A percentile compares a stretch with the other conserved stretches of the same genome.
Conservation (phyloP, 2,113 vertebrate species). For the Etheostoma cragini region DNA sequence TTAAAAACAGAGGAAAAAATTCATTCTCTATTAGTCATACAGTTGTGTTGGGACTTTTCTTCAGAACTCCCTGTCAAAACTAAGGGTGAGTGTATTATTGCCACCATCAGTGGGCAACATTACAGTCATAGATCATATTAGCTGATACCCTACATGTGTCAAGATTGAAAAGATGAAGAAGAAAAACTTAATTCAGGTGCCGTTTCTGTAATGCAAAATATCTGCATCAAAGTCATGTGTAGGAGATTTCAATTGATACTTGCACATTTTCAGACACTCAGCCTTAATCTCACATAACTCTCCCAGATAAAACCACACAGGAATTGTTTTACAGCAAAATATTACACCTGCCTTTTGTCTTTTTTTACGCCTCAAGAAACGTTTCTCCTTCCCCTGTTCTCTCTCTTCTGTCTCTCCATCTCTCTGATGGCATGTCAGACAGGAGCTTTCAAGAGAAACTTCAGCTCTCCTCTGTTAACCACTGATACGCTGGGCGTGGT, state of each 20-base stretch:
- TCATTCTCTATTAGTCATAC: constrained; percentile 5
- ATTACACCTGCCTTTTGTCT: constrained; percentile 9
- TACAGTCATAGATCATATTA: constrained; percentile 20
- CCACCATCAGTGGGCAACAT: constrained; percentile 14
- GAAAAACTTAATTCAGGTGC: background rate
- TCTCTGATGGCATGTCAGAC: constrained; percentile 73
- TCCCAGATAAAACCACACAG: constrained; percentile 15
- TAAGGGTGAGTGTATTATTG: constrained; percentile 35
- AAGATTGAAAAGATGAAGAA: background rate
- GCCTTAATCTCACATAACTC: constrained; percentile 17
- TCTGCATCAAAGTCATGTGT: background rate
- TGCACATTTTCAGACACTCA: constrained; percentile 1
- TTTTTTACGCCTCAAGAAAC: constrained; percentile 27
- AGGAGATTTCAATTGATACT: background rate
- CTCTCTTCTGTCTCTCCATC: background rate
- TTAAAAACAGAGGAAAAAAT: constrained; percentile 12
- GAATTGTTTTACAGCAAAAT: constrained; percentile 1
- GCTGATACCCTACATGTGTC: background rate
- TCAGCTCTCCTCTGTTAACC: constrained; percentile 91
- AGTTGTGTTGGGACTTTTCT: constrained; percentile 1
- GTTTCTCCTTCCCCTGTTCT: constrained; percentile 24
- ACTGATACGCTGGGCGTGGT: constrained; percentile 83
- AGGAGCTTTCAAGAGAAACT: constrained; percentile 90
- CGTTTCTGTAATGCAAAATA: background rate
- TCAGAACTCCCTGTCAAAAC: constrained; percentile 16